phyloP scores from a whole-genome alignment of 1,140 invertebrate genomes.

The Melanaphis sacchari region DNA sequence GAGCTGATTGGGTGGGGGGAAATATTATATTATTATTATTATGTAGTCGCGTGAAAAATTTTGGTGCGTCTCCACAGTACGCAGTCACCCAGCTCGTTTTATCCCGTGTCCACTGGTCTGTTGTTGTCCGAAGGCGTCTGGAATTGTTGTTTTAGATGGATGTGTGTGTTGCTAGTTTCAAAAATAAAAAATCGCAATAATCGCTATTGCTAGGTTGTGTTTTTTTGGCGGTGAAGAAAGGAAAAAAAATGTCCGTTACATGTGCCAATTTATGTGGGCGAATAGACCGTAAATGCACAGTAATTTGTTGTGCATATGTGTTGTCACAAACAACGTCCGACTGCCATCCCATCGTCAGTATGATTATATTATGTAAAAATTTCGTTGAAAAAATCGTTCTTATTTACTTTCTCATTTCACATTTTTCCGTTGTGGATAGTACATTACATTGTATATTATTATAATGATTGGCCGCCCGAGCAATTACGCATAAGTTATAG shows the following conservation, averaged over 20 bases:
- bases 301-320: conserved; percentile 49
- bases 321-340: conserved; percentile 53
- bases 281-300: conserved; percentile 55
- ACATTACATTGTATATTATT: neutral
- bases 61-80: neutral
- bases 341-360: neutral
- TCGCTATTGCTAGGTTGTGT: conserved; percentile 25
- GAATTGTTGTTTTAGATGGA: neutral
- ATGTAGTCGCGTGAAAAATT: neutral
- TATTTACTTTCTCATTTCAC: neutral
- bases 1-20: neutral
- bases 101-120: neutral
- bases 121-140: conserved; percentile 22
- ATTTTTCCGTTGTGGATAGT: neutral
- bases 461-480: neutral
- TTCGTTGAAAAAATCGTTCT: neutral
- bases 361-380: neutral
- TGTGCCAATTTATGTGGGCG: conserved; percentile 56
- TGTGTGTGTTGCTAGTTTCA: conserved; percentile 24
- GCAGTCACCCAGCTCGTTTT: neutral
- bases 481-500: neutral
- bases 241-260: conserved; percentile 36
- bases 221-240: conserved; percentile 21
- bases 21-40: neutral
- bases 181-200: conserved; percentile 52